Percentiles rank a stretch among this genome's conserved stretches.
Evolutionary conservation across 92 coral and sea anemone genomes (phyloP).

Genomic region (Blastomussa wellsi): DNA sequence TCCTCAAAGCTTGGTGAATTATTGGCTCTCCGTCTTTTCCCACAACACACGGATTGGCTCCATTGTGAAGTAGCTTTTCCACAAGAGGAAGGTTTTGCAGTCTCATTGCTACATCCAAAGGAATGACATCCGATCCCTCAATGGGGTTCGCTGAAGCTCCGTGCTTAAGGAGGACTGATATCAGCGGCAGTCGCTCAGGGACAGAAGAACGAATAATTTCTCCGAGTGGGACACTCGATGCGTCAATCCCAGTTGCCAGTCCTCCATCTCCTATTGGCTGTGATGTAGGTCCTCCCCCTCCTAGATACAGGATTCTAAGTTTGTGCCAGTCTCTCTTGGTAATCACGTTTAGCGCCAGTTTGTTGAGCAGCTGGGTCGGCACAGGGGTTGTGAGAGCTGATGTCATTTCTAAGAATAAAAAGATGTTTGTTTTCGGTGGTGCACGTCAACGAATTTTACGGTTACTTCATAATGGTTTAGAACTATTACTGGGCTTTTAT

Average conservation of each 20-base stretch:
- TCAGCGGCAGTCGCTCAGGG: constrained; percentile 33
- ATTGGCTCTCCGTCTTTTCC: constrained; percentile 60
- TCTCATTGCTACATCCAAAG: constrained; percentile 58
- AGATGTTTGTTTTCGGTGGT: neutral
- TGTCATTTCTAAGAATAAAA: constrained; percentile 47
- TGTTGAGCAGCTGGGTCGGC: constrained; percentile 44
- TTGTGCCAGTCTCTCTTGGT: constrained; percentile 62
- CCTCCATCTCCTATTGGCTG: constrained; percentile 69
- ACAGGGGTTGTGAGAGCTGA: constrained; percentile 55
- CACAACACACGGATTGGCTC: constrained; percentile 68
- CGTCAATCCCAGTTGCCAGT: constrained; percentile 56
- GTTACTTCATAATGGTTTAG: too few relatives aligned
- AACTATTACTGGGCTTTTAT: too few relatives aligned
- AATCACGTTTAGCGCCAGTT: constrained; percentile 45
- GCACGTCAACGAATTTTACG: too few relatives aligned
- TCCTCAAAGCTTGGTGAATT: constrained; percentile 67
- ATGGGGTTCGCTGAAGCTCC: constrained; percentile 72
- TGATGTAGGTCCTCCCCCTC: constrained; percentile 79
- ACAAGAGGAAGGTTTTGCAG: constrained; percentile 50
- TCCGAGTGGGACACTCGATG: constrained; percentile 65
- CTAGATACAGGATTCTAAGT: constrained; percentile 67
- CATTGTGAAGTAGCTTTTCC: constrained; percentile 60
- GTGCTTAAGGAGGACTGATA: constrained; percentile 66
- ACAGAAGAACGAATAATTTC: constrained; percentile 56
- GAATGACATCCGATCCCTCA: constrained; percentile 57